phyloP scores from a whole-genome alignment of 2,113 vertebrate genomes.

The Clarias gariepinus region DNA sequence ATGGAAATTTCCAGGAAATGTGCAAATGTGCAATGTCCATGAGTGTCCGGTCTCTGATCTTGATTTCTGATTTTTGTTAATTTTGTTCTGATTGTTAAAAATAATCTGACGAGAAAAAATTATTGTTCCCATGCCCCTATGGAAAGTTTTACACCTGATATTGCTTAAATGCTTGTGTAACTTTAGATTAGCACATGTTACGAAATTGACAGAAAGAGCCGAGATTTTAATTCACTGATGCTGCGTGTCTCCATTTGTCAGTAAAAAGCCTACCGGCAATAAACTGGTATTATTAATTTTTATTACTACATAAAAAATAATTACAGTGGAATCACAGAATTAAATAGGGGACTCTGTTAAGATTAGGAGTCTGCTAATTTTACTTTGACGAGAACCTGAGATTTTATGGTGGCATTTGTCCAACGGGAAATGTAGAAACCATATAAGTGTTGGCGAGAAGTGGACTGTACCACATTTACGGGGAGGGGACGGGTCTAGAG shows the following conservation, averaged over 20 bases:
- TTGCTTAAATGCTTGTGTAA: background rate
- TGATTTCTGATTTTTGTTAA: no score
- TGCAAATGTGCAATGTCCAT: no score
- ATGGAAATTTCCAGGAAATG: no score
- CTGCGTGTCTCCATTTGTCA: background rate
- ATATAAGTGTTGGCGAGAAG: background rate
- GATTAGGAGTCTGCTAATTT: background rate
- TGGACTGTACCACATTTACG: background rate
- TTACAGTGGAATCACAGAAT: background rate
- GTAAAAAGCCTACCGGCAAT: background rate
- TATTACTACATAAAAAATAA: background rate
- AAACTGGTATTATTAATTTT: background rate
- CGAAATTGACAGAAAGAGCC: background rate
- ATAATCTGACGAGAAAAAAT: background rate
- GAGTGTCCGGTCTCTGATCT: no score
- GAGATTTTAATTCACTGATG: background rate
- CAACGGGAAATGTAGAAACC: background rate
- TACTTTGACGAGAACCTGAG: background rate
- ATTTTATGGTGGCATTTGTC: background rate
- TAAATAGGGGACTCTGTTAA: background rate
- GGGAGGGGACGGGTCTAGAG: background rate
- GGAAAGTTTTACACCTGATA: background rate
- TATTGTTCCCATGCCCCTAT: no score
- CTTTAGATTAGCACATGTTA: background rate
- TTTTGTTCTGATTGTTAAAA: no score